Percentiles rank a stretch among this genome's conserved stretches.
Evolutionary conservation across 2,797 vertebrate species (phyloP).

Genomic region (Acridotheres tristis): DNA sequence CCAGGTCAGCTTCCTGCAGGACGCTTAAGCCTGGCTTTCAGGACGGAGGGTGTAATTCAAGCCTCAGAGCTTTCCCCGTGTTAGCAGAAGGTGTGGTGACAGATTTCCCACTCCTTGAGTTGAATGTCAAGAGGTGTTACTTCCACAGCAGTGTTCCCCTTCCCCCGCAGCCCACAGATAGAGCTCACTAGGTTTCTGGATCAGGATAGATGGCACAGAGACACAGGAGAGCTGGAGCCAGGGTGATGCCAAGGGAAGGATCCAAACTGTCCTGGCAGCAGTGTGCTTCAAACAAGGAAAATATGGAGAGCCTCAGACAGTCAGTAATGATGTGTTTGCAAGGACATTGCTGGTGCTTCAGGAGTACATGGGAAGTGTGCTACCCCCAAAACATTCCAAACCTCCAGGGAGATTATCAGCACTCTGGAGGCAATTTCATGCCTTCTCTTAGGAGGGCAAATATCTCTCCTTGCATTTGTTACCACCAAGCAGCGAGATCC

Average conservation of each 20-base stretch:
- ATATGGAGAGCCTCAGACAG: not conserved
- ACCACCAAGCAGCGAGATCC: not conserved
- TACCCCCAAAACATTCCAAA: not conserved
- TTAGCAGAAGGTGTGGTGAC: slow-evolving; percentile 36
- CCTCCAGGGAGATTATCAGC: not conserved
- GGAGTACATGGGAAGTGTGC: not conserved
- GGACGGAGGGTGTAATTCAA: not conserved
- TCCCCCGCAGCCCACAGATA: not conserved
- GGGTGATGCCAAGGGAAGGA: slow-evolving; percentile 12
- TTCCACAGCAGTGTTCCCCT: slow-evolving; percentile 33
- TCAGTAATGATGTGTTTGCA: not conserved
- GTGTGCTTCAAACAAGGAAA: not conserved
- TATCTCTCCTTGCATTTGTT: not conserved
- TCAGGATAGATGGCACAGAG: not conserved
- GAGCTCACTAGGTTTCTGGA: slow-evolving; percentile 38
- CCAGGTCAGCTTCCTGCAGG: not conserved
- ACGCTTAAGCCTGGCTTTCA: not conserved
- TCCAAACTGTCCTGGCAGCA: slow-evolving; percentile 18
- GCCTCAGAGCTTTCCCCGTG: not conserved
- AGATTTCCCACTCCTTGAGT: not conserved
- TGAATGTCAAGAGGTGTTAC: slow-evolving; percentile 45
- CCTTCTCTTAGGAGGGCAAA: not conserved
- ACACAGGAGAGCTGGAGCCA: not conserved
- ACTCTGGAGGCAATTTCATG: not conserved
- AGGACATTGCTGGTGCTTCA: not conserved